Evolutionary conservation across 1,140 invertebrate species (phyloP), one percentile per base, ranked within the genome.

Genomic region (Telenomus remus): DNA sequence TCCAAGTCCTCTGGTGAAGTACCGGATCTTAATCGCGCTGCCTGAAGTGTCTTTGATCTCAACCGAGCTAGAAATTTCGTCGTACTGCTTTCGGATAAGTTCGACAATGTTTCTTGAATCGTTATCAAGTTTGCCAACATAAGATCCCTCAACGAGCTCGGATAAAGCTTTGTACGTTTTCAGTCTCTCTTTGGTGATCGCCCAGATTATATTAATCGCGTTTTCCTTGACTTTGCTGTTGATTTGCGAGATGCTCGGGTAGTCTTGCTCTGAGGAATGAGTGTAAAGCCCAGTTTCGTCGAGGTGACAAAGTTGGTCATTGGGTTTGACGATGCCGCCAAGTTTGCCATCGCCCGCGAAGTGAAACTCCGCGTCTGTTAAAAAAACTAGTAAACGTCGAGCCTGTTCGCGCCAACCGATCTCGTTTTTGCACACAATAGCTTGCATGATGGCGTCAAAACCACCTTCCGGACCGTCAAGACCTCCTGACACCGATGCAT

Each of bases 381-480:
- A 98, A 89, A 99, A 99, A 1, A 99, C 95, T 0, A 99, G 89
- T 70, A 99, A 91, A 79, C 96, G 93, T 73, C 98, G 91, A 4
- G 98, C 97, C 80, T 96, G 93, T 64, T 96, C 92, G 48, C 98
- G 89, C 95, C 95, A 97, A 14, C 96, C 95, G 54, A 97, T 96
- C 79, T 94, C 89, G 15, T 93, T 87, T 76, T 92, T 92, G 86
- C 98, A 99, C 42, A 96, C 96, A 37, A 99, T 94, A 4, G 96
- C 96, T 88, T 99, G 98, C 96, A 99, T 99, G 49, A 99, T 95
- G 9, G 98, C 98, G 90, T 99, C 98, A 86, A 99, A 98, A 8
- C 98, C 98, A 14, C 98, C 98, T 87, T 99, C 98, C 0, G 98
- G 98, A 4, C 96, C 96, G 88, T 99, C 98, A 79, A 99, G 89